These are phyloP conservation scores for Scaptomyza reducta DNA, from an alignment of 2,888 invertebrate species.

Conservation along the genomic window DNA sequence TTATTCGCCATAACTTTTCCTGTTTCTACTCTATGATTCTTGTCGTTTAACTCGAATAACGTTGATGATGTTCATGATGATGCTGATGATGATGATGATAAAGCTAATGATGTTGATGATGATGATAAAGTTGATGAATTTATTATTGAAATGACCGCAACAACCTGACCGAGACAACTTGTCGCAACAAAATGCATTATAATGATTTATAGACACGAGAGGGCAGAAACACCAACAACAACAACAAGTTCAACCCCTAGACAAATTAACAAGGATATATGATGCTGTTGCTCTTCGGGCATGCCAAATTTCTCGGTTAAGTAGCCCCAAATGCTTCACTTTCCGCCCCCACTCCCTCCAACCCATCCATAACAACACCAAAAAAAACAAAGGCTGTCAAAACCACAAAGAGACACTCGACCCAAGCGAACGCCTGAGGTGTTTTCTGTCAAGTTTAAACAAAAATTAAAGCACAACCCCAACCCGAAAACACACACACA, in stretches of 20 bases:
- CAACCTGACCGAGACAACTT: conserved; percentile 58
- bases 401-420: conserved; percentile 77
- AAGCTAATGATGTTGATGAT: conserved; percentile 45
- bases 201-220: conserved; percentile 67
- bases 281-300: conserved; percentile 49
- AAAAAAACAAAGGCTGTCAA: conserved; percentile 68
- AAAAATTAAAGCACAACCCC: conserved; percentile 62
- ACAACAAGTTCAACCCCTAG: conserved; percentile 56
- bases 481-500: conserved; percentile 25
- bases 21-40: not conserved
- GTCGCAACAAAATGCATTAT: conserved; percentile 68
- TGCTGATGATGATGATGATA: not conserved
- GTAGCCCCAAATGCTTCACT: conserved; percentile 46
- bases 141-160: conserved; percentile 62
- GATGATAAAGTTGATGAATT: conserved; percentile 59
- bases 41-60: conserved; percentile 6
- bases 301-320: conserved; percentile 50
- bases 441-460: conserved; percentile 73
- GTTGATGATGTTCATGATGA: conserved; percentile 45
- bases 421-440: conserved; percentile 66
- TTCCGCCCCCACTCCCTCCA: not conserved
- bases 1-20: not conserved
- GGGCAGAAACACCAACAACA: conserved; percentile 4
- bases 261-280: conserved; percentile 77
- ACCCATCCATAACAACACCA: not conserved